Evolutionary conservation across 2,797 vertebrate genomes (phyloP), one percentile per base, ranked within the genome.

Genomic region (Sebastes elongatus): DNA sequence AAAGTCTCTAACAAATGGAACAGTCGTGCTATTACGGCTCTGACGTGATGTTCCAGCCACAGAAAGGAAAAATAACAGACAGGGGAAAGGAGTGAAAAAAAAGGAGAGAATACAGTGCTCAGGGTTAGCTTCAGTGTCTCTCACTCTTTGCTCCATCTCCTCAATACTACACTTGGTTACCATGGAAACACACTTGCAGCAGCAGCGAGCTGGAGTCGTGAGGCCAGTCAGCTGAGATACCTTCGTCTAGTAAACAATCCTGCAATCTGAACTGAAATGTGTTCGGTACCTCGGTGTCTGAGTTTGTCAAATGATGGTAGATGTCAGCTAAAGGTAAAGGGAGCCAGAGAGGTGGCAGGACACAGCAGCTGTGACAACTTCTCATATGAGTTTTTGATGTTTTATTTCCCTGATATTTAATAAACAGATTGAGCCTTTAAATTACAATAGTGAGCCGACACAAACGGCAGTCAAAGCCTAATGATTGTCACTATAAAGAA

Each of bases 121-220:
- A 86, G 82, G 76, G 83, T 89, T 80, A 81, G 81, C 80, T 61
- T 77, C 71, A 38, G 71, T 64, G 76, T 75, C 73, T 90, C 81
- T 83, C 78, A 60, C 81, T 87, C 78, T 80, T 79, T 84, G 87
- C 91, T 86, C 89, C 83, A 42, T 88, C 77, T 88, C 79, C 86
- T 88, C 89, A 84, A 90, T 90, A 92, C 90, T 89, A 92, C 80
- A 88, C 89, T 85, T 63, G 79, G 95, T 95, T 93, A 56, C 93
- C 92, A 94, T 95, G 89, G 94, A 89, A 95, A 95, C 94, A 92
- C 88, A 88, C 89, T 92, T 60, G 88, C 86, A 83, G 92, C 68
- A 46, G 42, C 46, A 49, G 42, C 42, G 16, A 7, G 30, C 84
- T 82, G 6, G 52, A 93, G 91, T 94, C 85, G 88, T 93, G 92